Percentiles rank a stretch among this genome's conserved stretches.
phyloP scores from a whole-genome alignment of 2,888 invertebrate genomes.

The Drosophila nigricruria region DNA sequence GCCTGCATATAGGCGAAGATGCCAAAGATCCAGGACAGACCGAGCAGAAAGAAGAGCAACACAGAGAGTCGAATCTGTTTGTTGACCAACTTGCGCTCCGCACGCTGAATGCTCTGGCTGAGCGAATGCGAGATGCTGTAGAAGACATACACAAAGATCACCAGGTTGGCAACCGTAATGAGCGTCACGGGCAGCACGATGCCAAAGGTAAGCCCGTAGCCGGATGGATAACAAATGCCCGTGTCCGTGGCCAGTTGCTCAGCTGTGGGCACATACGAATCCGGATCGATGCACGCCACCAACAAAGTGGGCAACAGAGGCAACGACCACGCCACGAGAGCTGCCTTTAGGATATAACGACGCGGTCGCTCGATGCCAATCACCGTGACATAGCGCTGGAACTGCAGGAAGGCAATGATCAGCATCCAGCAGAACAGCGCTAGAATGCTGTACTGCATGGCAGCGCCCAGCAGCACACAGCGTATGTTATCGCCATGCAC shows the following conservation, averaged over 20 bases:
- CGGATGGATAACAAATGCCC: slow-evolving; percentile 87
- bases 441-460: slow-evolving; percentile 89
- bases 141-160: slow-evolving; percentile 86
- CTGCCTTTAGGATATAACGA: slow-evolving; percentile 88
- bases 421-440: slow-evolving; percentile 91
- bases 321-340: slow-evolving; percentile 88
- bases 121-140: slow-evolving; percentile 85
- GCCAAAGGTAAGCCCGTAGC: slow-evolving; percentile 86
- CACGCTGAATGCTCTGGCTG: slow-evolving; percentile 81
- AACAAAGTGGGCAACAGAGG: slow-evolving; percentile 87
- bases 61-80: slow-evolving; percentile 87
- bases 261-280: slow-evolving; percentile 85
- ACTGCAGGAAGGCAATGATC: slow-evolving; percentile 89
- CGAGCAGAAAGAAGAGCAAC: slow-evolving; percentile 88
- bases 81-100: slow-evolving; percentile 71
- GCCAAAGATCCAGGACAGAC: slow-evolving; percentile 88
- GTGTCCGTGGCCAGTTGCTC: slow-evolving; percentile 59
- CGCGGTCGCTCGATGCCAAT: slow-evolving; percentile 87
- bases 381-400: slow-evolving; percentile 89
- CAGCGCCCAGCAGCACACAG: slow-evolving; percentile 88
- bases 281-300: slow-evolving; percentile 84
- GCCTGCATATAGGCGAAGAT: slow-evolving; percentile 86
- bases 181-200: slow-evolving; percentile 87
- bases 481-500: slow-evolving; percentile 44
- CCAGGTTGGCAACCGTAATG: slow-evolving; percentile 87